These are phyloP conservation scores for Pangasius larnaudii DNA, from an alignment of 2,797 vertebrate genomes.

Conservation along the genomic window DNA sequence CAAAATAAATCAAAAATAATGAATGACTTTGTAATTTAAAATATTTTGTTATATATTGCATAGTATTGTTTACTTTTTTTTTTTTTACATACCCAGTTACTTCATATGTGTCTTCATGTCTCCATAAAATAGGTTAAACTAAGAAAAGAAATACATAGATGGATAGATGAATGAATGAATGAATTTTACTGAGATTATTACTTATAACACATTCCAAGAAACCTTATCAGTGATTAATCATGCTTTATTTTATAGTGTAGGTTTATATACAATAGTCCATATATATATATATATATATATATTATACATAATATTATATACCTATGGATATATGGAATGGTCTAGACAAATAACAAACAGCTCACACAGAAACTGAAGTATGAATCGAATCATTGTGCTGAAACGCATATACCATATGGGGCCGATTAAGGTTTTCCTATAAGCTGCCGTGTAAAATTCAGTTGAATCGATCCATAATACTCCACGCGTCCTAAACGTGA, in stretches of 20 bases:
- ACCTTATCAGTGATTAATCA: neutral
- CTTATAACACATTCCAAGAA: neutral
- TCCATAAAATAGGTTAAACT: neutral
- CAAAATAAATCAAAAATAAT: neutral
- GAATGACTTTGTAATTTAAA: neutral
- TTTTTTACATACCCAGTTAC: neutral
- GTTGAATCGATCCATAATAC: neutral
- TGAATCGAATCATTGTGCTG: neutral
- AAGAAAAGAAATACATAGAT: neutral
- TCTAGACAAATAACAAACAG: neutral
- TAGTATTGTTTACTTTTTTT: neutral
- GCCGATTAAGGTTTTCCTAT: too few relatives aligned
- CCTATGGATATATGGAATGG: neutral
- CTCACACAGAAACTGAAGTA: neutral
- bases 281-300: too few relatives aligned
- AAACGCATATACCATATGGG: neutral
- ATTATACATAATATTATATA: too few relatives aligned
- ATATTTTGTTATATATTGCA: neutral
- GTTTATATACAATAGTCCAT: neutral
- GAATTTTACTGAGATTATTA: neutral
- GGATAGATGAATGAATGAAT: neutral
- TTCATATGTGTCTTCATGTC: neutral
- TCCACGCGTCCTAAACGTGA: slow-evolving; percentile 73
- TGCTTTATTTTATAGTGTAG: neutral
- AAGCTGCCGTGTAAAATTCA: neutral